Base-by-base conservation (phyloP, 2,888 invertebrate species). In the Habrosyne pyritoides region DNA sequence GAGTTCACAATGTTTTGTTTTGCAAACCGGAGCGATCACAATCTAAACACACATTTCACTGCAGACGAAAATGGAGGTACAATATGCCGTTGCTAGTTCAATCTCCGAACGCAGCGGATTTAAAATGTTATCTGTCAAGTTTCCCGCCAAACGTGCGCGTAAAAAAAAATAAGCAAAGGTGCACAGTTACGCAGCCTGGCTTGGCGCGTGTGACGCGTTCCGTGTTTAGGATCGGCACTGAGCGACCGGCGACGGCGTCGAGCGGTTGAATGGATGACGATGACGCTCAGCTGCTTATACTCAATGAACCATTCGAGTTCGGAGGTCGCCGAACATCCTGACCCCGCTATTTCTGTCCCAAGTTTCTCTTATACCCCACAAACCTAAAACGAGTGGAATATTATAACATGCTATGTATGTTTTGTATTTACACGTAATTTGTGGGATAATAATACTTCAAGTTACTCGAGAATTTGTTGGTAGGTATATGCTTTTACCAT, bases 241-340 rank as follows among this genome's bases (percentile, higher is more conserved):
- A 88, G 80, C 84, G 75, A 72, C 78, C 79, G 73, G 77, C 79
- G 75, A 68, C 67, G 69, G 71, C 71, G 70, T 64, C 61, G 73
- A 70, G 67, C 75, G 79, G 75, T 79, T 88, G 83, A 89, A 86
- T 88, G 89, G 81, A 78, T 80, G 81, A 73, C 76, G 77, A 72
- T 68, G 70, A 66, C 76, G 83, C 84, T 84, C 89, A 87, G 85
- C 87, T 88, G 87, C 79, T 84, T n/a, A 82, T 84, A 81, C 89
- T 91, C 91, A 91, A 90, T 92, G 91, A 89, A 89, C 83, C 88
- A 87, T 84, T 82, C 79, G 81, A 85, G 91, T 89, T 89, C 91
- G 88, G 83, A 89, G 91, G 91, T 90, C 89, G 82, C 81, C 77
- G 75, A 78, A 83, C 81, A 84, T 85, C 81, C 77, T 86, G 87